Conservation (phyloP, 2,797 vertebrate genomes). For the Lemur catta region DNA sequence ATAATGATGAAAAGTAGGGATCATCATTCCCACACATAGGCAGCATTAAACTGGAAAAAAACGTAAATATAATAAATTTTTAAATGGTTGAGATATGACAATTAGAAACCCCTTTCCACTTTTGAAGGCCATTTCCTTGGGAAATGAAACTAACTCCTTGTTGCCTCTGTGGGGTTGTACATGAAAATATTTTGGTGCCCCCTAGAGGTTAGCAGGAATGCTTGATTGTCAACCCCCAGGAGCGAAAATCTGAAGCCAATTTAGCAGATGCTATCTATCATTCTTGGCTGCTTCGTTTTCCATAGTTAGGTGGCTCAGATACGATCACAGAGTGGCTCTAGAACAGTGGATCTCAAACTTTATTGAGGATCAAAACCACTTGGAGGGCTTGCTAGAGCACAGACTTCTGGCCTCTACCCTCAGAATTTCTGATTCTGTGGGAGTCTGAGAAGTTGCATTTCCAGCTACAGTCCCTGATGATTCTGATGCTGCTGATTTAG, state of each 20-base stretch:
- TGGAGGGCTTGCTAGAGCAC: not conserved
- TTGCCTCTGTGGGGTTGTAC: not conserved
- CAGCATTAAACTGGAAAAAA: not conserved
- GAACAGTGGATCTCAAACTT: not conserved
- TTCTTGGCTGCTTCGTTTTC: not conserved
- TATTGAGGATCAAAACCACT: not conserved
- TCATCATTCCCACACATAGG: not conserved
- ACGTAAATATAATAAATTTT: not conserved
- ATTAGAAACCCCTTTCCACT: not conserved
- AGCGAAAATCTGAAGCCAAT: not conserved
- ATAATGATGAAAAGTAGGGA: not conserved
- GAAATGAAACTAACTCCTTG: not conserved
- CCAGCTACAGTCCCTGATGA: not conserved
- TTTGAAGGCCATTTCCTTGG: not conserved
- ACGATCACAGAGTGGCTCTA: not conserved
- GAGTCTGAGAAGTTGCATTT: not conserved
- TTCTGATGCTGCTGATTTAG: not conserved
- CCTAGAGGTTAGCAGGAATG: slow-evolving; percentile 66
- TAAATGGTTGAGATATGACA: not conserved
- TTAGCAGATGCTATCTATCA: not conserved
- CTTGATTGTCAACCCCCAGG: not conserved
- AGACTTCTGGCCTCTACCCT: not conserved
- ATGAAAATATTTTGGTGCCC: slow-evolving; percentile 75
- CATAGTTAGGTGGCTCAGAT: not conserved
- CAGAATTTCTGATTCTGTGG: not conserved